Evolutionary conservation across 2,888 invertebrate species (phyloP), one percentile per base, ranked within the genome.

Genomic region (Mesodorylaimus sp.): DNA sequence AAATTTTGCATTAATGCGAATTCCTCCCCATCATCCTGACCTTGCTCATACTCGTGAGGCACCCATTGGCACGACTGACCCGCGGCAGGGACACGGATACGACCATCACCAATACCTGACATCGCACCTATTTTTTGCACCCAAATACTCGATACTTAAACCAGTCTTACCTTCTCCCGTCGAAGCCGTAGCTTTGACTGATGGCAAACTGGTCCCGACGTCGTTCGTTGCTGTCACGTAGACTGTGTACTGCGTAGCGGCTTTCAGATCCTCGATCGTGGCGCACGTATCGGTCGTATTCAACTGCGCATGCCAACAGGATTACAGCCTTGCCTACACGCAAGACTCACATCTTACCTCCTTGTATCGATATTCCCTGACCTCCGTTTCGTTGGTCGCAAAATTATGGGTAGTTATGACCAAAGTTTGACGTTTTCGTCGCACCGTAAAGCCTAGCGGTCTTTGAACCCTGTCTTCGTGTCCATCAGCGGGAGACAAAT

Each of bases 191-290:
- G 84, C 73, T 68, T 83, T 78, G 47, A 83, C 80, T 3, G 83
- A 82, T 1, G 85, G 84, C 53, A 84, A 68, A 1, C 84, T 84
- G 46, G 79, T 77, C 2, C 86, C 86, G 64, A 79, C 77, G 53
- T 75, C 73, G 63, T 85, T 86, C 60, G 76, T 72, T 0, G 83
- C 76, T 24, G 83, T 77, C 49, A 85, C 84, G 64, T 81, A 81
- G 61, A 85, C 76, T 64, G 81, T 79, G 70, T 86, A 86, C 7
- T 79, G 73, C 56, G 75, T 73, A 61, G 79, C 77, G 21, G 74
- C 69, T 53, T 80, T 79, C 58, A 86, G 71, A 52, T 74, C 73
- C 3, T 73, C 73, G 44, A 85, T 68, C 7, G 73, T 71, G 51
- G 65, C 67, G 19, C 61, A 57, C 16, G 79, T 79, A 53, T 77